Evolutionary conservation across 1,140 invertebrate species (phyloP), one percentile per base, ranked within the genome.

Genomic region (Tetraneura akinire): DNA sequence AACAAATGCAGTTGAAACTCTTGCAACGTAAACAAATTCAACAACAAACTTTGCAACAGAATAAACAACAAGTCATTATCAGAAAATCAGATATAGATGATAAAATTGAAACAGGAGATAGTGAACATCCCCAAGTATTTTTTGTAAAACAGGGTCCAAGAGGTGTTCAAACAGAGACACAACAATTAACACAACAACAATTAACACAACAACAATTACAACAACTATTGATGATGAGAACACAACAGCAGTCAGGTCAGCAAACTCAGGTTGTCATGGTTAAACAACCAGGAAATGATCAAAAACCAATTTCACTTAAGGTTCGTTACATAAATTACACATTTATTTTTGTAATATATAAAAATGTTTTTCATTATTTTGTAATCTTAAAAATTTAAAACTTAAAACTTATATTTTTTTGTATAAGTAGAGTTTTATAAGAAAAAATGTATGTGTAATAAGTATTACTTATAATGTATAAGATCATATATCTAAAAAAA

Each of bases 111-210:
- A 1, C 8, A 21, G 55, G 37, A 5, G 55, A 60, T 16, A 6
- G 55, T 26, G 74, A 78, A 47, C 74, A 62, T 37, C 23, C 74
- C 18, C 74, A 78, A 47, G 55, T 78, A 18, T 62, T 62, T 42
- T 78, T 62, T 45, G 57, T 78, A 62, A 78, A 62, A 78, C 74
- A 78, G 9, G 14, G 74, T 60, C 37, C 37, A 26, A 78, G 55
- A 62, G 42, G 57, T 45, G 37, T 45, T 13, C 73, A 76, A 26
- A 26, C 81, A 53, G 60, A 80, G 13, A 10, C 82, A 49, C 82
- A 82, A 80, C 84, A 85, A 53, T 81, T 85, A 42, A 83, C 82
- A 21, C 82, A 81, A 49, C 83, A 84, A 49, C 83, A 84, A 55
- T 70, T 84, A 14, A n/a, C n/a, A 21, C 82, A 81, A 49, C 83